A percentile compares a stretch with the other conserved stretches of the same genome.
These are phyloP conservation scores for Axis porcinus DNA, from an alignment of 2,113 vertebrate genomes.

Conservation along the genomic window DNA sequence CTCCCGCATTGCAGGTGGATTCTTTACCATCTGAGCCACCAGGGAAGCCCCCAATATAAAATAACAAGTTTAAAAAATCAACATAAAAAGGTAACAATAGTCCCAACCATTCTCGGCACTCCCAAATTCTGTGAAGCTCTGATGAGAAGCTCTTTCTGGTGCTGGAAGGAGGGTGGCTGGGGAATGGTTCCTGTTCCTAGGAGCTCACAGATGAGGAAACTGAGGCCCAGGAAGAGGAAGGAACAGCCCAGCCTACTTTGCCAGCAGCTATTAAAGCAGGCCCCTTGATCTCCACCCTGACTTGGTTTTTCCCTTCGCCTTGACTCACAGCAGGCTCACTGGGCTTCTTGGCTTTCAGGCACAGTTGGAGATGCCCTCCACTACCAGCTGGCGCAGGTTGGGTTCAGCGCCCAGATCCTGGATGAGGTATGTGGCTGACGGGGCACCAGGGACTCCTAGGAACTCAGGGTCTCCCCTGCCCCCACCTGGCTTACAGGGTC, in stretches of 20 bases:
- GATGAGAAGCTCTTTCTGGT: not conserved
- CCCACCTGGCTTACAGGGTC: not conserved
- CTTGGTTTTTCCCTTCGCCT: not conserved
- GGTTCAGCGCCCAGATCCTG: conserved; percentile 81
- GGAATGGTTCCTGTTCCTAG: not conserved
- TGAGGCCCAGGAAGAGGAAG: not conserved
- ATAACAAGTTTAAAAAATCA: not conserved
- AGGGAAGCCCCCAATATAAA: not conserved
- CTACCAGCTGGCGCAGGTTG: conserved; percentile 81
- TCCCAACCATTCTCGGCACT: not conserved
- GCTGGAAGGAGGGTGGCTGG: not conserved
- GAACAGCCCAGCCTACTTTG: no score
- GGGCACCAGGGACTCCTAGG: not conserved
- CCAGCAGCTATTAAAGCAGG: not conserved
- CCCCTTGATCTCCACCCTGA: not conserved
- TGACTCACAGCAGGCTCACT: not conserved
- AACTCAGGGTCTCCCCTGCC: not conserved
- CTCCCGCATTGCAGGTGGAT: not conserved
- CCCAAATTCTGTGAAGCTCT: not conserved
- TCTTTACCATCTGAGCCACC: not conserved
- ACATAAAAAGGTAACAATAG: not conserved
- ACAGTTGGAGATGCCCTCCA: conserved; percentile 76
- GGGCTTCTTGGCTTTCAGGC: conserved; percentile 69
- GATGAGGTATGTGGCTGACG: conserved; percentile 69
- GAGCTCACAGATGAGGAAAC: not conserved